Conservation (phyloP, 2,797 vertebrate species). For the Peromyscus eremicus region DNA sequence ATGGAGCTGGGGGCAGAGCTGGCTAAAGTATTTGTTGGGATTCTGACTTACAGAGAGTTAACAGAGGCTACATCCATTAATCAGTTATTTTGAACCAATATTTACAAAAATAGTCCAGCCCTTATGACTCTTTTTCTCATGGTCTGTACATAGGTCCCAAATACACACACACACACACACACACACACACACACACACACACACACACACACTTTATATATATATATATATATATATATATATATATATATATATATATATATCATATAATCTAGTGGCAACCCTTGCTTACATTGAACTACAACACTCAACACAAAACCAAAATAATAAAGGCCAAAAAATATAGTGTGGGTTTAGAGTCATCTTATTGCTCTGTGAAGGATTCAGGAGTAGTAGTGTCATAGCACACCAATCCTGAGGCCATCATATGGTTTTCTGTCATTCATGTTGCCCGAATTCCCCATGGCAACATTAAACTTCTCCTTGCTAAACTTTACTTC, state of each 20-base stretch:
- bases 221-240: not conserved
- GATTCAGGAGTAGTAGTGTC: not conserved
- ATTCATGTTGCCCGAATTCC: not conserved
- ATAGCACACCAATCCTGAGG: rapidly evolving
- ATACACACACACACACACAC: not conserved
- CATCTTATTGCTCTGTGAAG: not conserved
- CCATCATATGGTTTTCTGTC: not conserved
- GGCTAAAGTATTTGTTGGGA: no score
- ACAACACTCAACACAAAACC: not conserved
- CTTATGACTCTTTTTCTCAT: no score
- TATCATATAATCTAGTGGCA: not conserved
- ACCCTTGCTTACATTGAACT: not conserved
- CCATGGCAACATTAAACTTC: rapidly evolving
- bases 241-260: not conserved
- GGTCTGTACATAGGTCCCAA: rapidly evolving
- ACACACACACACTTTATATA: not conserved
- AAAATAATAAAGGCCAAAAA: not conserved
- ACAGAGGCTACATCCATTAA: not conserved
- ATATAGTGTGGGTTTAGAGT: not conserved
- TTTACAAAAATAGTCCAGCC: not conserved
- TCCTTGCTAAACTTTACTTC: not conserved
- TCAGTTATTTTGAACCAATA: not conserved
- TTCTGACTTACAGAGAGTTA: not conserved
- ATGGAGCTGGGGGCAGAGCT: rapidly evolving
- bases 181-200: not conserved